Evolutionary conservation across 2,797 vertebrate genomes (phyloP).

Genomic region (Gobionotothen gibberifrons): DNA sequence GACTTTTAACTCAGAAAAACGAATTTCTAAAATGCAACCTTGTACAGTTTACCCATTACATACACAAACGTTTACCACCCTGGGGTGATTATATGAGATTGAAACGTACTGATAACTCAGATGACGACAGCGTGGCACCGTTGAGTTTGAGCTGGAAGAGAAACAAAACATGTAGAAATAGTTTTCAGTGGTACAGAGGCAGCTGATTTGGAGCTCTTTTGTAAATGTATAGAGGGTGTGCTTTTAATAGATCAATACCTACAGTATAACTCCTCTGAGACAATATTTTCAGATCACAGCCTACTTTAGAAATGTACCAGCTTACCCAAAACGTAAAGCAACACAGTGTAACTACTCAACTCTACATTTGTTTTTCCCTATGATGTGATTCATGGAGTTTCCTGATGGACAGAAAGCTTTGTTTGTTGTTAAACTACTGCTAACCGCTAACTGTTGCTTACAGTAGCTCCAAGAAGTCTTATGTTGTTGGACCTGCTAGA

Average conservation of each 20-base stretch:
- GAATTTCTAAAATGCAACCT: neutral
- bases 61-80: neutral
- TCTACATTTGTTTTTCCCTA: too few relatives aligned
- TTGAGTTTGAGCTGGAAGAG: constrained; percentile 89
- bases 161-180: constrained; percentile 1
- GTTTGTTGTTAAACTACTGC: too few relatives aligned
- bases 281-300: neutral
- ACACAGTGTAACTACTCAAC: too few relatives aligned
- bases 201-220: neutral
- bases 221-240: neutral
- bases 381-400: too few relatives aligned
- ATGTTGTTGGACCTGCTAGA: too few relatives aligned
- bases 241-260: constrained; percentile 1
- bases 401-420: too few relatives aligned
- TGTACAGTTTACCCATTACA: neutral
- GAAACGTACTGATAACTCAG: constrained; percentile 88
- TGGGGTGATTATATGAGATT: too few relatives aligned
- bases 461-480: too few relatives aligned
- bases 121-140: constrained; percentile 83
- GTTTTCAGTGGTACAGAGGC: neutral
- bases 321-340: neutral
- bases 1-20: neutral
- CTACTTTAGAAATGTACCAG: neutral
- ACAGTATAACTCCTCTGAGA: too few relatives aligned
- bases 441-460: too few relatives aligned